Conservation (phyloP, 2,113 vertebrate species). For the Corythoichthys intestinalis region DNA sequence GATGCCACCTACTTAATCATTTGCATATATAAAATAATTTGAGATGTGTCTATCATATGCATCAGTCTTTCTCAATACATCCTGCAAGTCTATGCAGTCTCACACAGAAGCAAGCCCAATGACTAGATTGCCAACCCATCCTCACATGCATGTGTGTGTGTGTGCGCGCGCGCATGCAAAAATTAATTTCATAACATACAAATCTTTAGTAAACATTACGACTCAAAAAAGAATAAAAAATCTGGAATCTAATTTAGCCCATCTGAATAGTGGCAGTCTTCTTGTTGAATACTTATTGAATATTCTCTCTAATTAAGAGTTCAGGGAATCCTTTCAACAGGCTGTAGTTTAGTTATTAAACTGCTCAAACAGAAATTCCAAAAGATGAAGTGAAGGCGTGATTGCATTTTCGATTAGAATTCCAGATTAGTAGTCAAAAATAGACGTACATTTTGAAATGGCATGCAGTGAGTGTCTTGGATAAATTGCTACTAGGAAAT, state of each 20-base stretch:
- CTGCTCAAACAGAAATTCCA: not conserved
- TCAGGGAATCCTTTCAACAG: not conserved
- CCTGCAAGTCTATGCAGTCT: constrained; percentile 24
- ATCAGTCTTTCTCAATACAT: constrained; percentile 23
- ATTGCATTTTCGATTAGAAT: not conserved
- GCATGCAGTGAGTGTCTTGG: not conserved
- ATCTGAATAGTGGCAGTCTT: not conserved
- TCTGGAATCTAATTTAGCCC: not conserved
- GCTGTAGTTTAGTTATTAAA: not conserved
- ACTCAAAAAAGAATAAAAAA: not conserved
- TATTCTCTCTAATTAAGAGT: not conserved
- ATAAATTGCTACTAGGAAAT: not conserved
- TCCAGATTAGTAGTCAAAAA: not conserved
- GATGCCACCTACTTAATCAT: constrained; percentile 55
- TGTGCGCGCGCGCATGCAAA: not conserved
- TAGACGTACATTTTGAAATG: not conserved
- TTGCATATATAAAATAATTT: constrained; percentile 57
- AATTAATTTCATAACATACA: constrained; percentile 7
- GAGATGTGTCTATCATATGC: constrained; percentile 36
- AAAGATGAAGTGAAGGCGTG: not conserved
- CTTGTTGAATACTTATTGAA: not conserved
- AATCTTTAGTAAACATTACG: not conserved
- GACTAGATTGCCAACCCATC: constrained; percentile 34
- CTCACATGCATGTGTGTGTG: constrained; percentile 4
- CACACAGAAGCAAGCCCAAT: constrained; percentile 15